Evolutionary conservation across 2,113 vertebrate species (phyloP), one percentile per base, ranked within the genome.

Genomic region (Rattus rattus): DNA sequence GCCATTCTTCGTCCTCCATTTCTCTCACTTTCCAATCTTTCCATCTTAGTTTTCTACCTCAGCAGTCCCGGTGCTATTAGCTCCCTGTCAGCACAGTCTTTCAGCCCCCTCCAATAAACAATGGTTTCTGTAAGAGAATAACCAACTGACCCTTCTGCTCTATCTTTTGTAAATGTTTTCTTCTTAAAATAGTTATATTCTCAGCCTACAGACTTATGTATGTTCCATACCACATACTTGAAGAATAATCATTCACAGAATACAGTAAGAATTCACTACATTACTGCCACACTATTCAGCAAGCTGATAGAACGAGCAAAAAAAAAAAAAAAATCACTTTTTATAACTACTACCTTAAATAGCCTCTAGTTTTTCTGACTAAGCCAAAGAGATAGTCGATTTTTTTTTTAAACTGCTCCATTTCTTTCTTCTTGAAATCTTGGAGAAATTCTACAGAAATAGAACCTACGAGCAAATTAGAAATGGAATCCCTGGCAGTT

Each of bases 311-410:
- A 89, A 86, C 86, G 96, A 91, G 59, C n/a, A 56, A 49, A 56
- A 90, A 56, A 56, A 54, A 56, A 54, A 90, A 69, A 16, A 22
- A 69, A 76, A 94, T 92, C 39, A 56, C 49, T 87, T 63, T 16
- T 93, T 96, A 87, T 93, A 79, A 95, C 88, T 93, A 69, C 63
- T 75, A 16, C 96, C 95, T 86, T 59, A 0, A 0, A 3, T 0
- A 65, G 95, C 69, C 91, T 94, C 70, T 96, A 96, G 28, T 75
- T 92, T 95, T 97, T 83, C 93, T 96, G 90, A 49, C 83, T 61
- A 96, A 98, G 90, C 22, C 88, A 96, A 61, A 79, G 14, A 61
- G 90, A 85, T 69, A 63, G 39, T 75, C 36, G 59, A 81, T 81
- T 96, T 96, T 79, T 39, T 80, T 85, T 96, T 20, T 19, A 61